Percentiles rank a stretch among this genome's conserved stretches.
phyloP scores from a whole-genome alignment of 1,140 invertebrate species.

The Metopolophium dirhodum region DNA sequence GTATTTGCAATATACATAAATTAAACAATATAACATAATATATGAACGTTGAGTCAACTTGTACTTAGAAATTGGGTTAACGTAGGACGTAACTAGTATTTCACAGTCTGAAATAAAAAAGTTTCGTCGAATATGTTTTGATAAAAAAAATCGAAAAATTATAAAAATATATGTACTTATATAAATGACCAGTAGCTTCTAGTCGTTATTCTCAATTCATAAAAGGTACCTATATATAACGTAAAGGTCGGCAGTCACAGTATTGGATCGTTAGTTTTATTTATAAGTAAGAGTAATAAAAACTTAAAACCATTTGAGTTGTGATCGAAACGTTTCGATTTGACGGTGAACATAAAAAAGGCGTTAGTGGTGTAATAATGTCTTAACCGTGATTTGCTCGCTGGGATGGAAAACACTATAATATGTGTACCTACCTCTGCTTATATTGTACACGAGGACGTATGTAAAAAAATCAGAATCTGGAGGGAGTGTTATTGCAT shows the following conservation, averaged over 20 bases:
- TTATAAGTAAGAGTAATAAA: slow-evolving; percentile 1
- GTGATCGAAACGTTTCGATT: neutral
- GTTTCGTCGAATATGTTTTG: neutral
- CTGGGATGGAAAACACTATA: neutral
- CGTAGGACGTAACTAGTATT: neutral
- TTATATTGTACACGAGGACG: neutral
- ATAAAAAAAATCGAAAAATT: neutral
- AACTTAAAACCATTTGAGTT: slow-evolving; percentile 1
- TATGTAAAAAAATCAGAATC: neutral
- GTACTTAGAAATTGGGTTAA: neutral
- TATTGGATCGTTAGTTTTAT: neutral
- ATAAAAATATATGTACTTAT: neutral
- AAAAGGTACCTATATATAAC: neutral
- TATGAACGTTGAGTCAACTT: neutral
- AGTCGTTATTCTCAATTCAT: neutral
- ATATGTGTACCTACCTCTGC: neutral
- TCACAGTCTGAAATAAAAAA: neutral
- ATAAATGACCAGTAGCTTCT: neutral
- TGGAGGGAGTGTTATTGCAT: neutral
- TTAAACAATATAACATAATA: neutral
- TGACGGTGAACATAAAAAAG: neutral
- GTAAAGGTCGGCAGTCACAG: neutral
- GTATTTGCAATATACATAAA: neutral
- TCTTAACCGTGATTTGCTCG: neutral
- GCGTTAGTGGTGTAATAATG: neutral